phyloP scores from a whole-genome alignment of 2,888 invertebrate species.

The Pseudococcus jackbeardsleyi region DNA sequence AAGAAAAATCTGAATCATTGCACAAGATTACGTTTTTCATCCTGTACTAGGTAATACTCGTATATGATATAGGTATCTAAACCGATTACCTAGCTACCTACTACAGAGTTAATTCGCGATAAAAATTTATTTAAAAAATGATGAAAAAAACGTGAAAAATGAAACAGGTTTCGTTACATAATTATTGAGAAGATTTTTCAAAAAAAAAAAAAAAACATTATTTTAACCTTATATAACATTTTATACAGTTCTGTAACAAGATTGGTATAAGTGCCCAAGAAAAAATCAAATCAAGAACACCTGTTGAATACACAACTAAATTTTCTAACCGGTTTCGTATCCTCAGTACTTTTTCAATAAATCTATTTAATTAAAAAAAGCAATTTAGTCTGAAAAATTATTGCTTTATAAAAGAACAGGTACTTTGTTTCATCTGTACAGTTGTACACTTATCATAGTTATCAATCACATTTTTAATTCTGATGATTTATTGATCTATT shows the following conservation, averaged over 20 bases:
- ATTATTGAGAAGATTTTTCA: not conserved
- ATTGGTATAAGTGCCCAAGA: not conserved
- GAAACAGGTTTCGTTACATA: constrained; percentile 36
- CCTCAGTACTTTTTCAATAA: no score
- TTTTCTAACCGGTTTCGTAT: not conserved
- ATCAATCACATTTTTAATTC: no score
- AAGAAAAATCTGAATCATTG: not conserved
- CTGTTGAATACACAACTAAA: not conserved
- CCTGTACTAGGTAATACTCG: no score
- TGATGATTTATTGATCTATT: not conserved
- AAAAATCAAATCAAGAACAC: not conserved
- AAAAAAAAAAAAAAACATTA: not conserved
- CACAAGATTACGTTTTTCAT: not conserved
- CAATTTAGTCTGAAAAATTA: not conserved
- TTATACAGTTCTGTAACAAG: not conserved
- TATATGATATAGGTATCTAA: no score
- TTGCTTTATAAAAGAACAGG: not conserved
- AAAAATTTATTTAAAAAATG: not conserved
- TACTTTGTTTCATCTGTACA: no score
- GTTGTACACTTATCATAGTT: no score
- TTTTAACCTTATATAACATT: constrained; percentile 22
- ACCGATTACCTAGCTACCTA: no score
- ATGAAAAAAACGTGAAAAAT: not conserved
- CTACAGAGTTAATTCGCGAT: no score
- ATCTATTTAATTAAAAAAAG: not conserved